Conservation (phyloP, 2,113 vertebrate genomes). For the Clarias gariepinus region DNA sequence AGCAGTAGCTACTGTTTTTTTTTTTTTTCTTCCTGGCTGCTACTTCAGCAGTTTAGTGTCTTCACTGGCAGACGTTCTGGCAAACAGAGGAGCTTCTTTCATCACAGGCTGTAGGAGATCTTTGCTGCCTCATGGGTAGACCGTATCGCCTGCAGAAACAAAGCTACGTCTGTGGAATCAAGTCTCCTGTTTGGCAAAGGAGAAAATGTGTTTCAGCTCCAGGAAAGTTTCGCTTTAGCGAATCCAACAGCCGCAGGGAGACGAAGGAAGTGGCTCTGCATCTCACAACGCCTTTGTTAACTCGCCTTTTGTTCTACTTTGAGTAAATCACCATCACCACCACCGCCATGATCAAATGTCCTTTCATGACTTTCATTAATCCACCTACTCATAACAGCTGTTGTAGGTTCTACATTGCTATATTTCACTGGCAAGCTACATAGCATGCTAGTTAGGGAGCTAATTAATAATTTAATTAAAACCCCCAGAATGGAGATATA, state of each 20-base stretch:
- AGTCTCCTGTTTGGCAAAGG: conserved; percentile 6
- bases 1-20: neutral
- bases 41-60: conserved; percentile 25
- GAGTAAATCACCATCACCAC: neutral
- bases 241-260: neutral
- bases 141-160: conserved; percentile 14
- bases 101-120: conserved; percentile 25
- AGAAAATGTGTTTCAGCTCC: conserved; percentile 14
- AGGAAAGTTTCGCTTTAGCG: conserved; percentile 13
- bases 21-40: neutral
- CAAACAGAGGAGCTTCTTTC: neutral
- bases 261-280: neutral
- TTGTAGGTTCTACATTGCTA: neutral
- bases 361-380: neutral
- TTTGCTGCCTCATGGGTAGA: conserved; percentile 15
- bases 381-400: neutral
- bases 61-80: conserved; percentile 21
- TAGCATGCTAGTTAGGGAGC: neutral
- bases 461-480: neutral
- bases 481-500: neutral
- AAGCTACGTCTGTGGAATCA: conserved; percentile 16
- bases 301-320: neutral
- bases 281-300: neutral
- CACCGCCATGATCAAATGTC: neutral
- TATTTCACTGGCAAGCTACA: neutral